A percentile compares a stretch with the other conserved stretches of the same genome.
phyloP scores from a whole-genome alignment of 1,140 invertebrate species.

The Paracyclopina nana region DNA sequence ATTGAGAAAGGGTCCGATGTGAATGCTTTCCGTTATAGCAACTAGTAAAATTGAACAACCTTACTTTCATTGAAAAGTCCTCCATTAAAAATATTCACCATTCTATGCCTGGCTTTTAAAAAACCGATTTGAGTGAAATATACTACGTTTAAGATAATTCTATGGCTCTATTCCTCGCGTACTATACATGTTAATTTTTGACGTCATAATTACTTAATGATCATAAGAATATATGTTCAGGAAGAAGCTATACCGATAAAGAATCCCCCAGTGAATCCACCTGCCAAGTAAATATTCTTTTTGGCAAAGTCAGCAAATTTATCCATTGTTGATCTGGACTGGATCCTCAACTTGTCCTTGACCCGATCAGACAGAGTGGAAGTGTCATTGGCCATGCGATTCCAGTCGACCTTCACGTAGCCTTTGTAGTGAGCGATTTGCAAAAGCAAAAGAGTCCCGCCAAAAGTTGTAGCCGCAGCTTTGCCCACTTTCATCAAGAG shows the following conservation, averaged over 20 bases:
- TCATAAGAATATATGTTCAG: too few species aligned
- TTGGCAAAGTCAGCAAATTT: conserved; percentile 35
- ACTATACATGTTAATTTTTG: too few species aligned
- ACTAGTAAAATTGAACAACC: too few species aligned
- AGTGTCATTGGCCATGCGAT: conserved; percentile 13
- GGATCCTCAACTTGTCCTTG: conserved; percentile 9
- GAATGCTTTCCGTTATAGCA: too few species aligned
- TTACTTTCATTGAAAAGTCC: too few species aligned
- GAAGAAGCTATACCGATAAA: conserved; percentile 53
- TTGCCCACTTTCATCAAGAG: conserved; percentile 78
- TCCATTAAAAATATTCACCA: too few species aligned
- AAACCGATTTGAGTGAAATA: too few species aligned
- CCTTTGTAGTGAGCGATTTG: conserved; percentile 76
- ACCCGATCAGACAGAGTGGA: conserved; percentile 8
- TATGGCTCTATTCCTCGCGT: too few species aligned
- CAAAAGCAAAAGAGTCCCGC: conserved; percentile 64
- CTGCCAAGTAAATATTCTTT: conserved; percentile 50
- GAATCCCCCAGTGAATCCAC: conserved; percentile 65
- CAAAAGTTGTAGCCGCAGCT: conserved; percentile 62
- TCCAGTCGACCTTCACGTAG: conserved; percentile 44
- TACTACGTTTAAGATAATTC: too few species aligned
- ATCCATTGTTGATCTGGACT: conserved; percentile 10
- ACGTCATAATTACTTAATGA: too few species aligned
- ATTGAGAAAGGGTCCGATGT: too few species aligned
- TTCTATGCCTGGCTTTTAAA: too few species aligned